Conservation (phyloP, 2,797 vertebrate genomes). For the Philypnodon macrostomus region DNA sequence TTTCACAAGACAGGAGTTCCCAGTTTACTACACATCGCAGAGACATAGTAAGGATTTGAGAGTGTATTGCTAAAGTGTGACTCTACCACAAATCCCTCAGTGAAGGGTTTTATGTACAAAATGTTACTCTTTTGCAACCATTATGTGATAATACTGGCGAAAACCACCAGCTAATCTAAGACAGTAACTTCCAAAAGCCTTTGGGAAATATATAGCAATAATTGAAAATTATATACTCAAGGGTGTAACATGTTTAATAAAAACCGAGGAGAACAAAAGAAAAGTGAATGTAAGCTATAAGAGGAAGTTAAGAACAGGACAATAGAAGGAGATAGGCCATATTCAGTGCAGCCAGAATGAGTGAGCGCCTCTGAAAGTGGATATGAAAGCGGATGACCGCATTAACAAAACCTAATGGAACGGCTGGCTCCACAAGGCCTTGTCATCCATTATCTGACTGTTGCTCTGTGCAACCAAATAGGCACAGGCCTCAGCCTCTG, state of each 20-base stretch:
- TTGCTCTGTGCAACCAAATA: conserved; percentile 67
- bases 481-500: conserved; percentile 55
- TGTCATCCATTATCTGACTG: conserved; percentile 79
- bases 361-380: conserved; percentile 71
- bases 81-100: conserved; percentile 14
- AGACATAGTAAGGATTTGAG: conserved; percentile 5
- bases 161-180: conserved; percentile 36
- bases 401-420: conserved; percentile 82
- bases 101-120: conserved; percentile 32
- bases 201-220: conserved; percentile 9
- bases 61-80: conserved; percentile 42
- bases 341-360: conserved; percentile 50
- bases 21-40: conserved; percentile 30
- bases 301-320: conserved; percentile 11
- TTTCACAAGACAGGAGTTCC: conserved; percentile 61
- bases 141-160: conserved; percentile 21
- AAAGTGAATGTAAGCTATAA: conserved; percentile 2
- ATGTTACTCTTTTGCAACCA: conserved; percentile 36
- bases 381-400: conserved; percentile 75
- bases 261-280: neutral
- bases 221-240: neutral
- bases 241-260: neutral
- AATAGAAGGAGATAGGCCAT: conserved; percentile 25
- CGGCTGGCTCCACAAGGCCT: conserved; percentile 75
- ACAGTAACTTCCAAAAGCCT: conserved; percentile 16